These are phyloP conservation scores for Trissolcus brochymenae DNA, from an alignment of 2,888 invertebrate genomes.

Conservation along the genomic window DNA sequence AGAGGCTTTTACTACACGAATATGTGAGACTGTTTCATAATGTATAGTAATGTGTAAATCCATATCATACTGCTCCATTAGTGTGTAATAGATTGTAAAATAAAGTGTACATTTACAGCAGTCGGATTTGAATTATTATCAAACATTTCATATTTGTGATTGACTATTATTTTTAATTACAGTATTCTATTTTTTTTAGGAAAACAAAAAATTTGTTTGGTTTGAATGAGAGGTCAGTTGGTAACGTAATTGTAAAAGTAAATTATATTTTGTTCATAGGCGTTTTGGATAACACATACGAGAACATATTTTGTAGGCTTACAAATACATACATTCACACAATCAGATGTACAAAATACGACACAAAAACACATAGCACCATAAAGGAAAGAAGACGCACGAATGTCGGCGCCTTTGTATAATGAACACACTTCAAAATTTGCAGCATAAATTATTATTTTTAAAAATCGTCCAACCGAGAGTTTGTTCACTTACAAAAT, in stretches of 20 bases:
- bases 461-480: neutral
- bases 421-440: neutral
- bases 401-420: neutral
- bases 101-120: slow-evolving; percentile 2
- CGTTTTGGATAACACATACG: slow-evolving; percentile 35
- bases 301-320: slow-evolving; percentile 30
- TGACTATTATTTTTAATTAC: too few species aligned
- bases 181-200: too few species aligned
- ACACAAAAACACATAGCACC: slow-evolving; percentile 43
- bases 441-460: too few species aligned
- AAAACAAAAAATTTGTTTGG: too few species aligned
- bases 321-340: slow-evolving; percentile 28
- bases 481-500: slow-evolving; percentile 1
- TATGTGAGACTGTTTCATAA: neutral
- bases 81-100: neutral
- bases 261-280: slow-evolving; percentile 48
- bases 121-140: too few species aligned
- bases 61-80: neutral
- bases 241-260: slow-evolving; percentile 36
- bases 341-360: slow-evolving; percentile 25
- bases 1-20: slow-evolving; percentile 1
- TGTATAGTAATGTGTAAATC: slow-evolving; percentile 1
- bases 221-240: too few species aligned
- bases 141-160: too few species aligned
- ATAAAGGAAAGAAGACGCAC: slow-evolving; percentile 28